Evolutionary conservation across 2,888 invertebrate species (phyloP).

Genomic region (Aporophyla nigra): DNA sequence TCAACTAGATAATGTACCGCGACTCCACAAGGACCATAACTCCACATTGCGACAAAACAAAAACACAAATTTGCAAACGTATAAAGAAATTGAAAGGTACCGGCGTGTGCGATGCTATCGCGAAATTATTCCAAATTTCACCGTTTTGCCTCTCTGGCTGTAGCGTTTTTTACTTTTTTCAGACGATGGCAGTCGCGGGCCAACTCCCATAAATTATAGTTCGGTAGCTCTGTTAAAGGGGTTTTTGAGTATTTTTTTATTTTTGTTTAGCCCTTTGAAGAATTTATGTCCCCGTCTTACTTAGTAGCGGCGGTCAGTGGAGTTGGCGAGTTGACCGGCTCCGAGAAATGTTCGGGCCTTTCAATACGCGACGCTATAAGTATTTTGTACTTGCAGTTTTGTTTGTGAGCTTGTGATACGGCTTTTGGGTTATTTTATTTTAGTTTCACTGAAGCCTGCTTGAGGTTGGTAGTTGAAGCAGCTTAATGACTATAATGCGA

Average conservation of each 20-base stretch:
- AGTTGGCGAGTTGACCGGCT: constrained; percentile 75
- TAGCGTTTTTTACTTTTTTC: constrained; percentile 82
- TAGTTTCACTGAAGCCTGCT: constrained; percentile 51
- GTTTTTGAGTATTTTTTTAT: constrained; percentile 83
- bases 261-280: constrained; percentile 89
- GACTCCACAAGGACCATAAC: constrained; percentile 75
- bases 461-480: constrained; percentile 41
- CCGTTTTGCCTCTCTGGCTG: constrained; percentile 84
- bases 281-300: constrained; percentile 90
- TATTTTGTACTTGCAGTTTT: constrained; percentile 67
- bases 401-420: constrained; percentile 65
- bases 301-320: constrained; percentile 87
- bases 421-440: constrained; percentile 61
- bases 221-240: constrained; percentile 90
- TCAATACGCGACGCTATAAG: constrained; percentile 68
- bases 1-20: constrained; percentile 51
- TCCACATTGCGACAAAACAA: constrained; percentile 77
- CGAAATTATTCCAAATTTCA: constrained; percentile 91
- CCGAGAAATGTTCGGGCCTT: constrained; percentile 73
- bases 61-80: constrained; percentile 85
- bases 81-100: constrained; percentile 89
- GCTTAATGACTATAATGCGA: constrained; percentile 41
- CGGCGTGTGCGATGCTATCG: constrained; percentile 88
- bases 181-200: constrained; percentile 84
- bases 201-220: constrained; percentile 90